Evolutionary conservation across 2,113 vertebrate species (phyloP), one percentile per base, ranked within the genome.

Genomic region (Gopherus evgoodei): DNA sequence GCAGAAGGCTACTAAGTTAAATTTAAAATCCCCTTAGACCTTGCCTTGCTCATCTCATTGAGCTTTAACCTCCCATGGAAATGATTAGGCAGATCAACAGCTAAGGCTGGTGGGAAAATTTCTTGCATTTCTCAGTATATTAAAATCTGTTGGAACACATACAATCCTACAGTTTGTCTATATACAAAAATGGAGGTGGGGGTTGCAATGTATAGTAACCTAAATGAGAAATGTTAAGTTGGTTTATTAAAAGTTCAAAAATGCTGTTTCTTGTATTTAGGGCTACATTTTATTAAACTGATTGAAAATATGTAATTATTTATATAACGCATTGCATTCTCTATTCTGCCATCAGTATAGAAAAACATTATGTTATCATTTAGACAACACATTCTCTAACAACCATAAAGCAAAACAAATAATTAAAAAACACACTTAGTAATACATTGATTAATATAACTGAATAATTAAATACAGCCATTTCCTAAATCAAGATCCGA

Each of bases 11-110:
- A 29, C 9, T 86, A 96, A 96, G 98, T 98, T 98, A 98, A 98
- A 98, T 98, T 98, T 98, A 98, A 98, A 98, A 98, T 96, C 97
- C 95, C 6, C 16, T 38, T 95, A 97, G 97, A 97, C 94, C 97
- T 98, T 95, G 95, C 56, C 89, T 98, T 96, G 93, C 97, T 97
- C 96, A 93, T 96, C 90, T 88, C 95, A 57, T 31, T 86, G 59
- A 96, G 95, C 96, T 95, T 92, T 91, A 85, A 76, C 81, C 92
- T 93, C 95, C 93, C 95, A 91, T 3, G 1, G 93, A 96, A 98
- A 97, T 78, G 84, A 90, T 90, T 38, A 80, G 85, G 10, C 94
- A 91, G 88, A 76, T 21, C 92, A 97, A 65, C 52, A 84, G 17
- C 81, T 94, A 72, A 93, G 83, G 56, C 21, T 84, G 47, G 78